Evolutionary conservation across 2,888 invertebrate genomes (phyloP), one percentile per base, ranked within the genome.

Genomic region (Amorpha juglandis): DNA sequence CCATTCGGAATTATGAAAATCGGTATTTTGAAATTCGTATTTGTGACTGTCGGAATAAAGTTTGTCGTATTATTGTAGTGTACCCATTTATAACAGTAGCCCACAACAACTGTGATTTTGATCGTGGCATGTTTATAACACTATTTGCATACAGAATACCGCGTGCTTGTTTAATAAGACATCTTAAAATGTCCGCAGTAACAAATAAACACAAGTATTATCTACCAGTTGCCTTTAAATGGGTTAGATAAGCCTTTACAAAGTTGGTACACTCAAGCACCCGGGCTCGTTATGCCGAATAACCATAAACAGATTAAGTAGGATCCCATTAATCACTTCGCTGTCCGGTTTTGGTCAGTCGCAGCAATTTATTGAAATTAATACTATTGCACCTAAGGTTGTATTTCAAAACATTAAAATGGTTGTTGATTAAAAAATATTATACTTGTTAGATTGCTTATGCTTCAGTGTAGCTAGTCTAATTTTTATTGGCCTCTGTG

Each of bases 241-340:
- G 58, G 38, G 19, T n/a, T 38, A 51, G 65, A 70, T 71, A 71
- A 74, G 69, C 69, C 51, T 58, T 53, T 62, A 64, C 74, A 69
- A 69, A 72, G 63, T 67, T 33, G 35, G 68, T 70, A 68, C 35
- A 6, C 42, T 63, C 38, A 50, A 52, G 50, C 16, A 16, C 67
- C 38, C 62, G 68, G 66, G 55, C 68, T 73, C 66, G 68, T 69
- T 67, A 67, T 63, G 66, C 63, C 53, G 62, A 70, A 66, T 77
- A 73, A 66, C 75, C 73, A 71, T 78, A 73, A 74, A 73, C 70
- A 76, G 79, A 77, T 80, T 78, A 78, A 67, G 65, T 71, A 65
- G 74, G 71, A 72, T 74, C 74, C 67, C 68, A 74, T 82, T 79
- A 76, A 78, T 78, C 74, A 77, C 65, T 70, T 70, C 73, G 74